These are phyloP conservation scores for Stigmatopora argus DNA, from an alignment of 2,113 vertebrate genomes.

Conservation along the genomic window DNA sequence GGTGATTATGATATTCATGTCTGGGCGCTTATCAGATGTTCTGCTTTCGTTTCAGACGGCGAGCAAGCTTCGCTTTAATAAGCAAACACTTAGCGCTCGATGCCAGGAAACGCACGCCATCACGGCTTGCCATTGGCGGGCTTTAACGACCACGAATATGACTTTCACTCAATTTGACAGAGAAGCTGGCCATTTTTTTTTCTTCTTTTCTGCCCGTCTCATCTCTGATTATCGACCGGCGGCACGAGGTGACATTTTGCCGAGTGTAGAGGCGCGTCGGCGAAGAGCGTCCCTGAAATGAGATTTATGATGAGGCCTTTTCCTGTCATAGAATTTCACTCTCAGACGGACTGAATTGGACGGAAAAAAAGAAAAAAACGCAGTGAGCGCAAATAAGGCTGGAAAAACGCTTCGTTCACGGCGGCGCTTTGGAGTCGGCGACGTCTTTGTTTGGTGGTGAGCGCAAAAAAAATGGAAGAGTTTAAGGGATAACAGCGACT, in stretches of 20 bases:
- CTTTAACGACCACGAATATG: constrained; percentile 35
- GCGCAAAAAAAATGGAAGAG: neutral
- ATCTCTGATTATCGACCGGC: constrained; percentile 48
- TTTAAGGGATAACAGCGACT: neutral
- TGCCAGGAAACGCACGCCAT: constrained; percentile 37
- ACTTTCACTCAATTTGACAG: constrained; percentile 48
- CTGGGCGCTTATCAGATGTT: constrained; percentile 35
- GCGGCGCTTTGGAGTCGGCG: neutral
- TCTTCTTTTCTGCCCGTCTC: constrained; percentile 17
- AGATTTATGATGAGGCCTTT: constrained; percentile 55
- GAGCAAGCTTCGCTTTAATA: constrained; percentile 41
- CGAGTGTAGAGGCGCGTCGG: constrained; percentile 45
- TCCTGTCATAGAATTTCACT: constrained; percentile 39
- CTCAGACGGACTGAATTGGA: constrained; percentile 10
- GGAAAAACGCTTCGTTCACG: neutral
- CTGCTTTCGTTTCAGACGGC: constrained; percentile 25
- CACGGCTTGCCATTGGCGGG: constrained; percentile 11
- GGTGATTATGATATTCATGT: constrained; percentile 44
- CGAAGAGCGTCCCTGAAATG: constrained; percentile 50
- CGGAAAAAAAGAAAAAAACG: neutral
- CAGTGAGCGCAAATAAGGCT: constrained; percentile 15
- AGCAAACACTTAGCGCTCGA: constrained; percentile 35
- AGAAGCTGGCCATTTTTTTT: constrained; percentile 28
- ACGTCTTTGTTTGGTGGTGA: neutral
- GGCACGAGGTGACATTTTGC: constrained; percentile 43